phyloP scores from a whole-genome alignment of 2,797 vertebrate genomes.

The Dendrocincla fuliginosa region DNA sequence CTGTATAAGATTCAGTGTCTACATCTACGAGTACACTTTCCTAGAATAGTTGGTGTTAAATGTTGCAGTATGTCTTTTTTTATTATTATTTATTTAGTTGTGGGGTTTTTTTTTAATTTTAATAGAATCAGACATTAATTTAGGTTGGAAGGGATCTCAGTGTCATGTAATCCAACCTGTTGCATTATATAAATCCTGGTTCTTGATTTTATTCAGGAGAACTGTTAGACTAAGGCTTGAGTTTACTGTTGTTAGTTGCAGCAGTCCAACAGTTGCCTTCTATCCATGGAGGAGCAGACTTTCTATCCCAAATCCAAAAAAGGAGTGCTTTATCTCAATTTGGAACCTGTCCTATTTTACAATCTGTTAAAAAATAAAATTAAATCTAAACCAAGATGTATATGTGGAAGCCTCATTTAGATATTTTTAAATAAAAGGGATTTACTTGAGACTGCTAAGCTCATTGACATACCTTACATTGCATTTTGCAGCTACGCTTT shows the following conservation, averaged over 20 bases:
- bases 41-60: neutral
- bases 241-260: neutral
- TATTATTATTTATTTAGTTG: no score
- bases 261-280: neutral
- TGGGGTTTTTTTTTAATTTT: neutral
- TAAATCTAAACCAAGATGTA: slow-evolving; percentile 10
- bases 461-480: slow-evolving; percentile 33
- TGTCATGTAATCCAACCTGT: neutral
- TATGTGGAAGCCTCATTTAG: slow-evolving; percentile 45
- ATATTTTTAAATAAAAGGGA: slow-evolving; percentile 61
- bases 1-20: neutral
- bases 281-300: neutral
- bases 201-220: neutral
- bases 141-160: neutral
- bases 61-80: neutral
- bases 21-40: neutral
- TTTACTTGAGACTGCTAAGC: slow-evolving; percentile 53
- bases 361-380: neutral
- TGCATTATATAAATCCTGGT: neutral
- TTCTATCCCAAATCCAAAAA: neutral
- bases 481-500: slow-evolving; percentile 48
- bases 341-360: neutral
- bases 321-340: neutral
- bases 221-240: neutral
- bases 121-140: neutral